Percentiles rank a stretch among this genome's conserved stretches.
Conservation (phyloP, 1,140 invertebrate genomes). For the Philotrypesis tridentata region DNA sequence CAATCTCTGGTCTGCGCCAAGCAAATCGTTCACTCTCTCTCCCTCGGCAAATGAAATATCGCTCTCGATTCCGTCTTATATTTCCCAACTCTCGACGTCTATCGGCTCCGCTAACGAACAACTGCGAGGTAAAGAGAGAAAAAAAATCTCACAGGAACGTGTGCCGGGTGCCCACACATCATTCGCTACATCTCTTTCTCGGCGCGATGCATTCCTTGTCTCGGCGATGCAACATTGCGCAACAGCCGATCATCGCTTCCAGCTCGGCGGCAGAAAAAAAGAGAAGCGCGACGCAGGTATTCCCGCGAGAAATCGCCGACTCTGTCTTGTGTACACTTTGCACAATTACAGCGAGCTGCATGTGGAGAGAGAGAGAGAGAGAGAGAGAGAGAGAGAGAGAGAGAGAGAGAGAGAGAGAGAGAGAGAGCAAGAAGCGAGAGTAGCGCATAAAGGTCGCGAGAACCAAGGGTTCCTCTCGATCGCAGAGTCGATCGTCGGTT, state of each 20-base stretch:
- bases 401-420: not conserved
- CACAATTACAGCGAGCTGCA: constrained; percentile 1
- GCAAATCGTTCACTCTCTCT: constrained; percentile 19
- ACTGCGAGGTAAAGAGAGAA: not conserved
- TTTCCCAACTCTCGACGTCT: constrained; percentile 9
- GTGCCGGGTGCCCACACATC: not conserved
- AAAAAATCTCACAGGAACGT: not conserved
- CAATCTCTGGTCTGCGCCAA: not conserved
- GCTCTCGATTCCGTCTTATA: constrained; percentile 11
- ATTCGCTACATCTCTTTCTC: not conserved
- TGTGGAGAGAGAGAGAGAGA: not conserved
- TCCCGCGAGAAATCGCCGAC: not conserved
- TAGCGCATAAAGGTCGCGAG: constrained; percentile 3
- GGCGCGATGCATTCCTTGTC: not conserved
- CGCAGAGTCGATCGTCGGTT: not conserved
- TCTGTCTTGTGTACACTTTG: not conserved
- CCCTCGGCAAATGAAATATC: constrained; percentile 12
- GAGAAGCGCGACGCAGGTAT: not conserved
- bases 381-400: not conserved
- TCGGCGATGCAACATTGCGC: not conserved
- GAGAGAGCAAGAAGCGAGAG: too few relatives aligned
- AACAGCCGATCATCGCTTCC: not conserved
- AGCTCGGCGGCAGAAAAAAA: not conserved
- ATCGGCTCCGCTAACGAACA: not conserved
- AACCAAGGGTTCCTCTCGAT: not conserved